Evolutionary conservation across 2,888 invertebrate genomes (phyloP), one percentile per base, ranked within the genome.

Genomic region (Nemurella pictetii): DNA sequence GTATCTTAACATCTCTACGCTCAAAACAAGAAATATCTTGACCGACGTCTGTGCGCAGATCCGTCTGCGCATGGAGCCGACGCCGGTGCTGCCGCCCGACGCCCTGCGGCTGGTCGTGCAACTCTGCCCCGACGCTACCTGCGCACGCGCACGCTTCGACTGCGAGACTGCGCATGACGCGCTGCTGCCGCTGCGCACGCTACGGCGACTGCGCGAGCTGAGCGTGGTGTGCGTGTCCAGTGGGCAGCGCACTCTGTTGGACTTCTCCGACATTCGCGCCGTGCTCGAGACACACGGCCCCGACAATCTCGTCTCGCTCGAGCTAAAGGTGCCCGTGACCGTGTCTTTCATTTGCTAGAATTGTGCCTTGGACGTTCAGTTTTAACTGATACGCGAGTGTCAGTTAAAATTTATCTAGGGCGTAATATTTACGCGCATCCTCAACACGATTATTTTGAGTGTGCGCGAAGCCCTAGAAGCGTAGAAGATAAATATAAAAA

Each of bases 211-310:
- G 26, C 86, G 86, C 5, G 88, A 88, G 55, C 87, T 89, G 28
- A 89, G 88, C 85, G 87, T 88, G 4, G 89, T 89, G 15, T 89
- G 89, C 85, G 89, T 89, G 25, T 87, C 88, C 9, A 88, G 88
- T 55, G 89, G 89, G 4, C 88, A 89, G 86, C 84, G 88, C 25
- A 86, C 87, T 32, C 86, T 87, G 26, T 87, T 88, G 3, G 88
- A 89, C 86, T 89, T 89, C 85, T 83, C 86, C n/a, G 89, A 89
- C 86, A 87, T 89, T 25, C 84, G 86, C 7, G 87, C 88, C 0
- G 80, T 88, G 7, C 85, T 89, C n/a, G 87, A 88, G 80, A 85
- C 86, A 29, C 88, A 88, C 77, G 87, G 87, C n/a, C 72, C 83
- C 0, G 55, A 80, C n/a, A 20, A 27, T 9, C 85, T 87, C 12